These are phyloP conservation scores for Aplodontia rufa DNA, from an alignment of 2,113 vertebrate genomes.

Conservation along the genomic window DNA sequence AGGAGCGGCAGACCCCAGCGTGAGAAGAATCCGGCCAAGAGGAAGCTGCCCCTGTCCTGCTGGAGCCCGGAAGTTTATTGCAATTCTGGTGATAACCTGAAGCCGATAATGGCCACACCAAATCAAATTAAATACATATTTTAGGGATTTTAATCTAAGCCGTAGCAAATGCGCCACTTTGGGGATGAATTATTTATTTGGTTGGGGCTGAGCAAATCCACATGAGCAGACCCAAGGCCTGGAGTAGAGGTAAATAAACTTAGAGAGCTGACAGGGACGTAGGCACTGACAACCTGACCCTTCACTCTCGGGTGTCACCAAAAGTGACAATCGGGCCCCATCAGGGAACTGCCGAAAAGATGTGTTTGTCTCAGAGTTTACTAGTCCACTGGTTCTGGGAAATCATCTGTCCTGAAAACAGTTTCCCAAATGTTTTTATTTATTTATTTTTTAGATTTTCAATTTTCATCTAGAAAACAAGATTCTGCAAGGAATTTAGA, in stretches of 20 bases:
- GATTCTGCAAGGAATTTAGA: neutral
- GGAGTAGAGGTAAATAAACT: conserved; percentile 46
- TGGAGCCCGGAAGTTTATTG: neutral
- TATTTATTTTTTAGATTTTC: neutral
- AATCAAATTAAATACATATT: conserved; percentile 79
- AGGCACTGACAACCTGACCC: neutral
- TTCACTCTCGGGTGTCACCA: accelerated
- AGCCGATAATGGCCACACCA: conserved; percentile 30
- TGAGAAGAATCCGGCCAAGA: neutral
- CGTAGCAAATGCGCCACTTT: conserved; percentile 49
- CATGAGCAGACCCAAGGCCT: neutral
- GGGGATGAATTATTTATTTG: conserved; percentile 75
- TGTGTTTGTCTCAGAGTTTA: neutral
- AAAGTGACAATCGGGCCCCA: neutral
- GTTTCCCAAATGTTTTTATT: neutral
- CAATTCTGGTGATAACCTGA: neutral
- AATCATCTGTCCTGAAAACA: neutral
- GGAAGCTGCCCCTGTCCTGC: accelerated
- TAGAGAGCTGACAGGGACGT: neutral
- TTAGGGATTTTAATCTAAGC: conserved; percentile 74
- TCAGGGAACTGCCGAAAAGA: neutral
- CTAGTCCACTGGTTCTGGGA: neutral
- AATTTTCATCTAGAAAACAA: neutral
- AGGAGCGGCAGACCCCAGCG: neutral
- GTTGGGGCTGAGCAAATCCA: neutral